Percentiles rank a stretch among this genome's conserved stretches.
Conservation (phyloP, 2,113 vertebrate species). For the Castor canadensis region DNA sequence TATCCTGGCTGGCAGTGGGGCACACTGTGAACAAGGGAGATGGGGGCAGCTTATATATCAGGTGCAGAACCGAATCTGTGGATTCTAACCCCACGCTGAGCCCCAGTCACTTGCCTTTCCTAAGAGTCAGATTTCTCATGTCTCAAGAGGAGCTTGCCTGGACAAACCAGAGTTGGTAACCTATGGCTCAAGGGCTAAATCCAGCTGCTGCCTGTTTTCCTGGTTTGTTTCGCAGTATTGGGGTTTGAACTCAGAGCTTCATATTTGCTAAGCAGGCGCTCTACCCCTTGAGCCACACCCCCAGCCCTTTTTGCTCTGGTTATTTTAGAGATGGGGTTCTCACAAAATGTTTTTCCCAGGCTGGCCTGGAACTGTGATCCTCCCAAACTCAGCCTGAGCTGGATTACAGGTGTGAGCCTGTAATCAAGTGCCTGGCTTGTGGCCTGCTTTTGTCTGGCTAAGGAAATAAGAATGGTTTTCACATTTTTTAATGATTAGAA, state of each 20-base stretch:
- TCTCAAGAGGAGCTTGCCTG: not conserved
- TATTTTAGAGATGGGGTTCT: too few species aligned
- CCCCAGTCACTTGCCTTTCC: not conserved
- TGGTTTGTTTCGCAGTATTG: too few species aligned
- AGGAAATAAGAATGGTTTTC: not conserved
- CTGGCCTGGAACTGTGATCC: too few species aligned
- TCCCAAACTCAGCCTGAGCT: too few species aligned
- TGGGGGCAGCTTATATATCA: not conserved
- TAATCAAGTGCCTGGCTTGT: too few species aligned
- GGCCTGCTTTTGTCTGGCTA: not conserved
- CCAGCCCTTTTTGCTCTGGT: too few species aligned
- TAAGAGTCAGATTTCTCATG: not conserved
- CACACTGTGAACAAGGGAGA: not conserved
- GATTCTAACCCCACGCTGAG: not conserved
- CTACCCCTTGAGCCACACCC: too few species aligned
- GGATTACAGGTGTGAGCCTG: too few species aligned
- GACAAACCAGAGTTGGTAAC: not conserved
- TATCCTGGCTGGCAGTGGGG: not conserved
- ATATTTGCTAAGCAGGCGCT: too few species aligned
- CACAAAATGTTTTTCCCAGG: too few species aligned
- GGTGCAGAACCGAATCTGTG: not conserved
- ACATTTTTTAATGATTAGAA: not conserved
- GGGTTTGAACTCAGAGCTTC: too few species aligned
- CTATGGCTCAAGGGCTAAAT: not conserved
- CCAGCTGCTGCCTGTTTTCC: too few species aligned